Evolutionary conservation across 92 coral and sea anemone species (phyloP), one percentile per base, ranked within the genome.

Genomic region (Palythoa caribaeorum): DNA sequence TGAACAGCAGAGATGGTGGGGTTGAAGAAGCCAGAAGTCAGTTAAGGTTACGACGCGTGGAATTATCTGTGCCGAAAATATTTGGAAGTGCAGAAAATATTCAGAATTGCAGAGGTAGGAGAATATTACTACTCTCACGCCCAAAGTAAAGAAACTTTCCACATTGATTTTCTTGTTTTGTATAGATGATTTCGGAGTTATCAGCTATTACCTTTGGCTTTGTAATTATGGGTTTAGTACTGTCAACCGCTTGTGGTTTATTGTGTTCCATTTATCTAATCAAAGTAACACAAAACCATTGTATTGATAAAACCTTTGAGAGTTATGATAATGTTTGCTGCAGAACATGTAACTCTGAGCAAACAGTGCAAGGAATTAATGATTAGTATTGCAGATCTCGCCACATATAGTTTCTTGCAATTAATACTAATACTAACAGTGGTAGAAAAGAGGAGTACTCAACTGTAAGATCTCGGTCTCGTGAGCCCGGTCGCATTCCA

Each of bases 401-500:
- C 59, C 59, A 76, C 62, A 19, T 51, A 19, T 51, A 76, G 59
- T 76, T 76, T 76, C 17, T 51, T 76, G 80, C 65, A 19, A 28
- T 12, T 76, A 47, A 47, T 76, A n/a, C 38, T 76, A 44, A 44
- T 44, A 44, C 50, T 44, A 47, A 12, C 19, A 16, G 79, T 76
- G 73, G 12, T 14, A 68, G 73, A 68, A 68, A 68, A 68, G 73
- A 28, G 73, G 73, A 68, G 12, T 68, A 76, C 48, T 51, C 17
- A 75, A 12, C 79, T 68, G 73, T 68, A 68, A 68, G 73, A 68
- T 68, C 73, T 68, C 73, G 73, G 73, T 68, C 73, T 68, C 79
- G 79, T 50, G 79, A 75, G 59, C 79, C 79, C 53, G 47, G 79
- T 75, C 79, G 79, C 53, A 75, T 75, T n/a, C 79, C 79, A 50